These are phyloP conservation scores for Argyresthia goedartella DNA, from an alignment of 2,888 invertebrate species.

Conservation along the genomic window DNA sequence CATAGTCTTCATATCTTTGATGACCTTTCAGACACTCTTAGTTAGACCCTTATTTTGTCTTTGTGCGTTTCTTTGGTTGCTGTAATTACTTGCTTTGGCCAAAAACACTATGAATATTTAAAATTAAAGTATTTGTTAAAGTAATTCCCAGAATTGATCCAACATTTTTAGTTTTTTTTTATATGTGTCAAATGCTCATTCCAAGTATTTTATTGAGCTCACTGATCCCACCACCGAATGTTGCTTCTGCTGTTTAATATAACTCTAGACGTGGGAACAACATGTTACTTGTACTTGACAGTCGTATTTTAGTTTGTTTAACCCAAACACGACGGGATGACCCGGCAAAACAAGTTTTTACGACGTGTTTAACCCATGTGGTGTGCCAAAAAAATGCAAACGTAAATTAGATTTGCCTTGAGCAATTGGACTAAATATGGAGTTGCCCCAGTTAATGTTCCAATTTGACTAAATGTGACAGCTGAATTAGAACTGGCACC, in stretches of 20 bases:
- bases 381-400: slow-evolving; percentile 10
- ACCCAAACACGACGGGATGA: too few relatives aligned
- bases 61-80: too few relatives aligned
- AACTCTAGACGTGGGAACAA: not conserved
- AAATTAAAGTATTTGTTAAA: too few relatives aligned
- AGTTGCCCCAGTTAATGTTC: slow-evolving; percentile 7
- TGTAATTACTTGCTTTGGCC: too few relatives aligned
- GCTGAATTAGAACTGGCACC: slow-evolving; percentile 4
- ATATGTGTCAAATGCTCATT: not conserved
- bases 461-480: not conserved
- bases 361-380: not conserved
- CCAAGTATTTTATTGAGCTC: not conserved
- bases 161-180: too few relatives aligned
- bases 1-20: too few relatives aligned
- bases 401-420: slow-evolving; percentile 13
- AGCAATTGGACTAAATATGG: slow-evolving; percentile 17
- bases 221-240: not conserved
- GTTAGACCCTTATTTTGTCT: too few relatives aligned
- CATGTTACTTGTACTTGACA: not conserved
- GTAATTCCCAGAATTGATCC: too few relatives aligned
- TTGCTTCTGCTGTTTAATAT: not conserved
- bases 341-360: too few relatives aligned
- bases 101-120: too few relatives aligned
- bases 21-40: too few relatives aligned
- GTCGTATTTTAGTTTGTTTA: too few relatives aligned